Base-by-base conservation (phyloP, 2,113 vertebrate species). In the Calidris pugnax region DNA sequence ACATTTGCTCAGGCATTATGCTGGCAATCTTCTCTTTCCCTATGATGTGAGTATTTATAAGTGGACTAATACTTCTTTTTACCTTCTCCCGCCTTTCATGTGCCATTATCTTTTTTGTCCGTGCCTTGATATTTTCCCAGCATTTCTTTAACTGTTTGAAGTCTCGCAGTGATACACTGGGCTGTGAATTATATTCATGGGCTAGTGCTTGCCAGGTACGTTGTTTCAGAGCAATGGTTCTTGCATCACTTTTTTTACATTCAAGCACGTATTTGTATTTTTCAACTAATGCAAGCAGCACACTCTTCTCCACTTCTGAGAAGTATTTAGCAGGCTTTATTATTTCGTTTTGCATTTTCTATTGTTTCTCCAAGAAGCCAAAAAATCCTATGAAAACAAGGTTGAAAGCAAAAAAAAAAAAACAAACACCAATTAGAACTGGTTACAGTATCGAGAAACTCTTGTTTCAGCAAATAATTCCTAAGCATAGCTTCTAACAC, bases 281-380 rank as follows among this genome's bases (percentile, higher is more conserved):
- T 85, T 98, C 98, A 45, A 98, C 98, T 76, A 98, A 96, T 7
- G 98, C 98, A 79, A 98, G 97, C 93, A 98, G 94, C 92, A 98
- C 98, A 33, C 98, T 98, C 96, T 98, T 98, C 92, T 98, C 98
- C 97, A 98, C 97, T 91, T 98, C 98, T 22, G 98, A 98, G 97
- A 98, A 98, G 96, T 98, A 98, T 94, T 98, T 98, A 93, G 98
- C 98, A 95, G 98, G 98, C 91, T 98, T 98, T 97, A 98, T 98
- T 57, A 98, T 98, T 98, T 98, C 98, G 98, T 98, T 98, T 98
- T 98, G 98, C 98, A 98, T 98, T 98, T 98, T 98, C 98, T 97
- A 97, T 80, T 50, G 13, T 95, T 97, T 97, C 92, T 96, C 72
- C 93, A 57, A 96, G 96, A 90, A 86, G 96, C 55, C 90, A 97